These are phyloP conservation scores for Rhagoletis pomonella DNA, from an alignment of 1,140 invertebrate species.

Conservation along the genomic window DNA sequence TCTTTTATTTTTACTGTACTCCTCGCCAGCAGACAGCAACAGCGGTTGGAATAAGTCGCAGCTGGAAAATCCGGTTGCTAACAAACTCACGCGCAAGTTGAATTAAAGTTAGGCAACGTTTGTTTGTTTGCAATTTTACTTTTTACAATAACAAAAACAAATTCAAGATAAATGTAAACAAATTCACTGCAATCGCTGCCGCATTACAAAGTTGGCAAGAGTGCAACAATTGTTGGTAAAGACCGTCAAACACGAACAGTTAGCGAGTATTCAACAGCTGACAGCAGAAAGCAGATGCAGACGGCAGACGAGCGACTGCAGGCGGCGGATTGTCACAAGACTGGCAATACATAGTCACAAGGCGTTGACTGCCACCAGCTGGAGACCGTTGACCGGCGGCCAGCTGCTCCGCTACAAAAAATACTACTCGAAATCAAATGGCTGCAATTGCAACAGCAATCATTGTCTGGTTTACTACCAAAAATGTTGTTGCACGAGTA, in stretches of 20 bases:
- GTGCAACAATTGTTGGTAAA: neutral
- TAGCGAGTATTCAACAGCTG: neutral
- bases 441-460: neutral
- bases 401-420: neutral
- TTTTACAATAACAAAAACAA: neutral
- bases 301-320: neutral
- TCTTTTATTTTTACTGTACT: no score
- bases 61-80: conserved; percentile 15
- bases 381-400: neutral
- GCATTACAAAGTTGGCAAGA: neutral
- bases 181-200: neutral
- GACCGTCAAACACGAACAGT: conserved; percentile 2
- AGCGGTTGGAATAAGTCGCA: neutral
- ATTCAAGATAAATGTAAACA: neutral
- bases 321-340: neutral
- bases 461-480: neutral
- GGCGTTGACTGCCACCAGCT: conserved; percentile 12
- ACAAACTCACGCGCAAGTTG: neutral
- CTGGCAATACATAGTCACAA: neutral
- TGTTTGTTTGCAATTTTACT: neutral
- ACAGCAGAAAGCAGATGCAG: neutral
- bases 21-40: neutral
- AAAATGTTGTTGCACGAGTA: neutral
- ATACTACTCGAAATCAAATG: neutral
- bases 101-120: neutral